phyloP scores from a whole-genome alignment of 2,888 invertebrate species.

The Scaptomyza parva region DNA sequence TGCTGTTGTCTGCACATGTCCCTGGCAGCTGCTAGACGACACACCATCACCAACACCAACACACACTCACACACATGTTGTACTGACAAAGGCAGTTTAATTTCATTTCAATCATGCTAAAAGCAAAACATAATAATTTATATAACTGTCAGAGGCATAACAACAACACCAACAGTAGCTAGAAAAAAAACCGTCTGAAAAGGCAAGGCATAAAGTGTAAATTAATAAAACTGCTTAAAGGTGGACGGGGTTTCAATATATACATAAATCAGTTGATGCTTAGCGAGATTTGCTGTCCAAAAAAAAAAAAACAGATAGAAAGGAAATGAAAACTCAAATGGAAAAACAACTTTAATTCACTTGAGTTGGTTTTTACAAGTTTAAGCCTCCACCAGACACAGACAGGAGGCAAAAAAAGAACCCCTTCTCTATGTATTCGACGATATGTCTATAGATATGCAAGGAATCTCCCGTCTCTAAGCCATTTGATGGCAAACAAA shows the following conservation, averaged over 20 bases:
- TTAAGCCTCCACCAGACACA: conserved; percentile 9
- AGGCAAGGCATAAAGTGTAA: conserved; percentile 58
- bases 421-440: neutral
- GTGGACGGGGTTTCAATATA: conserved; percentile 20
- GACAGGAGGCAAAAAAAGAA: neutral
- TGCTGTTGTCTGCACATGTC: conserved; percentile 72
- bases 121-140: conserved; percentile 81
- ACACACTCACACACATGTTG: conserved; percentile 18
- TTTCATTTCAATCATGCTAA: conserved; percentile 80
- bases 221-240: conserved; percentile 58
- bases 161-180: conserved; percentile 10
- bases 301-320: neutral
- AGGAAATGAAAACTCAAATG: neutral
- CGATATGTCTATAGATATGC: conserved; percentile 20
- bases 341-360: conserved; percentile 51
- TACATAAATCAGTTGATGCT: conserved; percentile 54
- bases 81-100: conserved; percentile 75
- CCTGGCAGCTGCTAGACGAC: conserved; percentile 71
- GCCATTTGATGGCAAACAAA: conserved; percentile 47
- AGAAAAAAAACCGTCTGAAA: neutral
- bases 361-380: conserved; percentile 20
- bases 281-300: conserved; percentile 32
- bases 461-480: conserved; percentile 28
- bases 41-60: conserved; percentile 33
- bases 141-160: conserved; percentile 67